Conservation (phyloP, 1,140 invertebrate genomes). For the Tetranychus urticae region DNA sequence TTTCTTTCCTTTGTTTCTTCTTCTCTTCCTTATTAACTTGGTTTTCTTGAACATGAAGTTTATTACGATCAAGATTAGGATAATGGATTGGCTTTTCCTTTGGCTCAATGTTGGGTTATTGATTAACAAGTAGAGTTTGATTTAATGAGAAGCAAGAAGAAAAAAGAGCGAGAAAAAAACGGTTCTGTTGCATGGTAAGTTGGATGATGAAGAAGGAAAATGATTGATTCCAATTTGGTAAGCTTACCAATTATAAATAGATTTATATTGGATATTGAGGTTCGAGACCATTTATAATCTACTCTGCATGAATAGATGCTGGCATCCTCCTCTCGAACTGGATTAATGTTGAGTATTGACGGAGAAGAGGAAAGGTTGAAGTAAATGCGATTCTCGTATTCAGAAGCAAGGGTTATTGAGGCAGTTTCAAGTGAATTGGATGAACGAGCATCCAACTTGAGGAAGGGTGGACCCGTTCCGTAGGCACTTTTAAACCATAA, state of each 20-base stretch:
- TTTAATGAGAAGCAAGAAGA: too few species aligned
- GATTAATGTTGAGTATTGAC: neutral
- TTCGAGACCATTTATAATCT: constrained; percentile 2
- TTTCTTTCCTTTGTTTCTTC: too few species aligned
- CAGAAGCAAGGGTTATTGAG: too few species aligned
- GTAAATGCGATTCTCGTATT: neutral
- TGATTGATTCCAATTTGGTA: too few species aligned
- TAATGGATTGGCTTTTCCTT: too few species aligned
- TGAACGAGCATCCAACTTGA: neutral
- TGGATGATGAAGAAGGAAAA: too few species aligned
- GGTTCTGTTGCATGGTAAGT: neutral
- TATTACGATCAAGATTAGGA: too few species aligned
- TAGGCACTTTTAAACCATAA: neutral
- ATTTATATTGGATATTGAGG: neutral
- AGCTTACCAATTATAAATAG: constrained; percentile 2
- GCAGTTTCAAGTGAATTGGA: neutral
- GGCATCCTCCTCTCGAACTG: neutral
- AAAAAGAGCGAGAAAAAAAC: neutral
- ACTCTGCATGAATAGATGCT: neutral
- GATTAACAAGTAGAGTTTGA: too few species aligned
- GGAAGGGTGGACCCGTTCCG: neutral
- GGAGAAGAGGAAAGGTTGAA: neutral
- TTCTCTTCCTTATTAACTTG: too few species aligned
- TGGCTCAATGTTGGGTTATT: too few species aligned
- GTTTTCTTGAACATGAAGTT: too few species aligned